Base-by-base conservation (phyloP, 2,113 vertebrate species). In the Percina caprodes region DNA sequence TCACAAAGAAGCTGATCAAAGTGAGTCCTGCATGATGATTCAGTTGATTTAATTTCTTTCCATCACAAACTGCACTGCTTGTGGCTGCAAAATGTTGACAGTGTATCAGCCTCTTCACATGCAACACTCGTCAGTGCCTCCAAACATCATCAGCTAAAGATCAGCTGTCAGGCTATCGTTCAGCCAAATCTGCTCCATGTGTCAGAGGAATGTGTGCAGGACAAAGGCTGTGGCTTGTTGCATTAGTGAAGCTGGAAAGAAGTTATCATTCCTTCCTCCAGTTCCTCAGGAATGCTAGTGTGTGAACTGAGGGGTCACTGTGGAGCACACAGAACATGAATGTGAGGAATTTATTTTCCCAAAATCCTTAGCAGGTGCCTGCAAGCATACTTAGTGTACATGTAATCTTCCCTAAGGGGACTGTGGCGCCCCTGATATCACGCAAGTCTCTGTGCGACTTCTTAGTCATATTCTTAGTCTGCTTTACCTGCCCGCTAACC, bases 291-390 rank as follows among this genome's bases (percentile, higher is more conserved):
- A 91, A 92, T 92, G 92, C 86, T 89, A 63, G 80, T 85, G 90
- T 88, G 83, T 75, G 85, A 89, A 80, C 86, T 6, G 69, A 70
- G 76, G 70, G 89, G 85, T 91, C 84, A 85, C 62, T 35, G 72
- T 7, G n/a, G 60, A 85, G 49, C 63, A 76, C 35, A 61, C 60
- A 54, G 58, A 69, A 74, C 80, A 80, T 77, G 80, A 88, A 90
- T 87, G 76, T 35, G 75, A 90, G 79, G 87, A 90, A 91, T 92
- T 85, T 84, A 68, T 80, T 71, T 76, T 69, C 55, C 78, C 72
- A 84, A 88, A 91, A 88, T 88, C 89, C 82, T 82, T 72, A 73
- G 81, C 85, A 92, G 90, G 90, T 94, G 90, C 80, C 74, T 82
- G 77, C 69, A 66, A 86, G 78, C 79, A 63, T 68, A 8, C 73